Base-by-base conservation (phyloP, 2,113 vertebrate genomes). In the Amblyopsis rosae region DNA sequence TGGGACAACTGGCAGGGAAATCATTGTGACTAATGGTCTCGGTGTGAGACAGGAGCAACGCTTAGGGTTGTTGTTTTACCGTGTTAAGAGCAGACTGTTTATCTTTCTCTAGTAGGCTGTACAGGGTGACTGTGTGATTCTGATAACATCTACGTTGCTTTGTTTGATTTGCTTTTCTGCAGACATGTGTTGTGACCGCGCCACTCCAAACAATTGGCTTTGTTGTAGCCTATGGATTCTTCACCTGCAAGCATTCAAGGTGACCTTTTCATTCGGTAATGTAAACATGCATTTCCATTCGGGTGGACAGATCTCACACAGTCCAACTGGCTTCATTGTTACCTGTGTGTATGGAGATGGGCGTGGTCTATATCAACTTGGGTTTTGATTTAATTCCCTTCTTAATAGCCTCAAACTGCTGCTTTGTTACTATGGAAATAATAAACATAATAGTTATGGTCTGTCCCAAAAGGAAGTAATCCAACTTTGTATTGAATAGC, bases 1-100 rank as follows among this genome's bases (percentile, higher is more conserved):
- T 74, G 67, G 79, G 85, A 87, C 86, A 84, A 86, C 84, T 83
- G 80, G 85, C 89, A 81, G 86, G 88, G 86, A 82, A 90, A 88
- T 88, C 85, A 83, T 88, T 80, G 85, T 88, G 87, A 89, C 85
- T 88, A 87, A 90, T 86, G 86, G 81, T 73, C 85, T 86, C 86
- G 72, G 82, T 90, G 84, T 85, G 87, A 90, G 86, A 84, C 83
- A 76, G 85, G 79, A 84, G 82, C 84, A 72, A 55, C 74, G 70
- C 83, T 71, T 85, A 87, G 86, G 87, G 83, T 80, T 85, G 83
- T 79, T 83, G 83, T 83, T 87, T 80, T 72, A 75, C 67, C 81
- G 63, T 80, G 75, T 78, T 68, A 80, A 55, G 77, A 87, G 75
- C 81, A 83, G 77, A 78, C 87, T 89, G 85, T 89, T 89, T 86